Conservation (phyloP, 2,888 invertebrate species). For the Hemistola chrysoprasaria region DNA sequence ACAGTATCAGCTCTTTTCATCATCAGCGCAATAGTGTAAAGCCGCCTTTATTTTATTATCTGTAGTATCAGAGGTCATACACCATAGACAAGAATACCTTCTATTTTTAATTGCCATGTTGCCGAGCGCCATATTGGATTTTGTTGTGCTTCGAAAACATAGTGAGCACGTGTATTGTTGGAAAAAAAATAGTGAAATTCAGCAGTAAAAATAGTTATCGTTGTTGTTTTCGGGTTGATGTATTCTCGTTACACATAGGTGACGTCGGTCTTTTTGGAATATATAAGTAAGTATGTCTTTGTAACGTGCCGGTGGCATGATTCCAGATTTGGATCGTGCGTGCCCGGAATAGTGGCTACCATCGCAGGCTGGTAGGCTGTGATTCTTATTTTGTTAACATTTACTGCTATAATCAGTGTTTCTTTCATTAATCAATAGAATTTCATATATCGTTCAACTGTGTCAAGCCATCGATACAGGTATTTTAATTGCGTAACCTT, state of each 20-base stretch:
- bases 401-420: constrained; percentile 3
- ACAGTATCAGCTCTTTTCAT: too few species aligned
- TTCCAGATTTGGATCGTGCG: constrained; percentile 58
- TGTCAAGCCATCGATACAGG: constrained; percentile 48
- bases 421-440: constrained; percentile 4
- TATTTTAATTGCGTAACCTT: constrained; percentile 77
- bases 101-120: constrained; percentile 49
- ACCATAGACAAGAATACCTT: constrained; percentile 18
- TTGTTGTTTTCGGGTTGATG: constrained; percentile 48
- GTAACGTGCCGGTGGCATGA: constrained; percentile 56
- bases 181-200: constrained; percentile 70
- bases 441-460: constrained; percentile 5
- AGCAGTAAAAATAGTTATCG: constrained; percentile 59
- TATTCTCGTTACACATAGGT: constrained; percentile 46
- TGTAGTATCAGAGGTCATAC: neutral
- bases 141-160: constrained; percentile 85
- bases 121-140: constrained; percentile 84
- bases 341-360: constrained; percentile 31
- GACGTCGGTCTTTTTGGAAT: constrained; percentile 49
- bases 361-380: constrained; percentile 27
- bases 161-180: constrained; percentile 86
- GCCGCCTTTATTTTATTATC: neutral
- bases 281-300: constrained; percentile 63
- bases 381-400: constrained; percentile 15
- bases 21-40: too few species aligned